Conservation (phyloP, 1,140 invertebrate species). For the Bombus impatiens region DNA sequence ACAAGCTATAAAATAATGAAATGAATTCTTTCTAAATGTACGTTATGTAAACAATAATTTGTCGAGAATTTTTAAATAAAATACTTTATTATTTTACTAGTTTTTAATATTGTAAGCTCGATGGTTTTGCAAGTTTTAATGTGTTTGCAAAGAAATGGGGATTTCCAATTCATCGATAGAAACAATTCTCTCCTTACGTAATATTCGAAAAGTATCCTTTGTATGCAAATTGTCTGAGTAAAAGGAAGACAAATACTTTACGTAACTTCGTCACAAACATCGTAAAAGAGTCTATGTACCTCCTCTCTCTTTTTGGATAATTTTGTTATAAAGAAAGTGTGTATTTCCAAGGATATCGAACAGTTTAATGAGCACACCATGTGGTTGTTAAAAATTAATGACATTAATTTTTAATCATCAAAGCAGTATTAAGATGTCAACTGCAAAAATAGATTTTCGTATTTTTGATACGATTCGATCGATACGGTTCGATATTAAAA, state of each 20-base stretch:
- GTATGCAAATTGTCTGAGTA: background rate
- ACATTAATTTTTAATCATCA: too few relatives aligned
- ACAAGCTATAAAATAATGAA: too few relatives aligned
- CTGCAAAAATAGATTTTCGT: too few relatives aligned
- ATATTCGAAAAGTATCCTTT: background rate
- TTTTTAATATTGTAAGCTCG: too few relatives aligned
- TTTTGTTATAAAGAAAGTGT: background rate
- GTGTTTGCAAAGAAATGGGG: background rate
- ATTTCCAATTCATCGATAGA: background rate
- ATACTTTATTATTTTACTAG: too few relatives aligned
- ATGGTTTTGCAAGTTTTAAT: too few relatives aligned
- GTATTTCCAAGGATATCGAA: background rate
- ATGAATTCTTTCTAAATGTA: too few relatives aligned
- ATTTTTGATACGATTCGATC: too few relatives aligned
- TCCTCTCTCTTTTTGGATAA: too few relatives aligned
- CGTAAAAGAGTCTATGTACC: background rate
- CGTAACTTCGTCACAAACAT: background rate
- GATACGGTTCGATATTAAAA: too few relatives aligned
- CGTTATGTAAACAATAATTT: too few relatives aligned
- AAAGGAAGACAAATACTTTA: background rate
- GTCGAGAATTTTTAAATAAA: too few relatives aligned
- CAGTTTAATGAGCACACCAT: accelerated
- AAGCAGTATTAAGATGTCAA: background rate
- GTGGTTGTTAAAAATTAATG: background rate
- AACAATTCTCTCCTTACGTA: background rate